These are phyloP conservation scores for Brachyistius frenatus DNA, from an alignment of 2,113 vertebrate species.

Conservation along the genomic window DNA sequence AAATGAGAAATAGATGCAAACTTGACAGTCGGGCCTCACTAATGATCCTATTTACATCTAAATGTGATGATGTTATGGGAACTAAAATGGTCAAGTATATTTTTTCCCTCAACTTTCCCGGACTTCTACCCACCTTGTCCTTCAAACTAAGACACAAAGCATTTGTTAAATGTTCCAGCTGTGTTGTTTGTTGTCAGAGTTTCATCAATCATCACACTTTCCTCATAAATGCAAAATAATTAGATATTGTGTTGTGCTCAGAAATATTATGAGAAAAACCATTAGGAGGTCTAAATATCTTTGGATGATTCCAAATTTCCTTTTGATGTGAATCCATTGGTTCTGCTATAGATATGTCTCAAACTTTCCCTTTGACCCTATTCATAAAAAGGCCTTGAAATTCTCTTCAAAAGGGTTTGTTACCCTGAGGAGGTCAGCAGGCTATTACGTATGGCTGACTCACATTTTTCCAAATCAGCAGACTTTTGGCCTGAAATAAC, in stretches of 20 bases:
- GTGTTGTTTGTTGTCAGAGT: neutral
- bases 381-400: constrained; percentile 86
- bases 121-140: neutral
- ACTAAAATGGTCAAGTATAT: constrained; percentile 46
- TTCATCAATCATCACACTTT: constrained; percentile 29
- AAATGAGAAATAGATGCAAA: constrained; percentile 69
- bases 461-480: constrained; percentile 96
- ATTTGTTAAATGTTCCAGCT: constrained; percentile 4
- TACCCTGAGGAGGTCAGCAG: constrained; percentile 86
- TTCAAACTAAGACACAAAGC: constrained; percentile 1
- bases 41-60: constrained; percentile 77
- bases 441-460: constrained; percentile 92
- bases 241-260: constrained; percentile 25
- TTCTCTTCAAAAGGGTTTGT: constrained; percentile 86
- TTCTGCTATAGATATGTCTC: constrained; percentile 85
- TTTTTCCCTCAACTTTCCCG: constrained; percentile 28
- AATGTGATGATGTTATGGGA: constrained; percentile 72
- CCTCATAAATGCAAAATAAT: constrained; percentile 33
- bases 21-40: constrained; percentile 49
- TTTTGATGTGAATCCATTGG: constrained; percentile 88
- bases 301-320: constrained; percentile 84
- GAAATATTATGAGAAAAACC: constrained; percentile 47
- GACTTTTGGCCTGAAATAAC: constrained; percentile 98
- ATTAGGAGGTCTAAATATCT: constrained; percentile 78
- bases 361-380: constrained; percentile 81